Evolutionary conservation across 2,797 vertebrate genomes (phyloP), one percentile per base, ranked within the genome.

Genomic region (Carapus acus): DNA sequence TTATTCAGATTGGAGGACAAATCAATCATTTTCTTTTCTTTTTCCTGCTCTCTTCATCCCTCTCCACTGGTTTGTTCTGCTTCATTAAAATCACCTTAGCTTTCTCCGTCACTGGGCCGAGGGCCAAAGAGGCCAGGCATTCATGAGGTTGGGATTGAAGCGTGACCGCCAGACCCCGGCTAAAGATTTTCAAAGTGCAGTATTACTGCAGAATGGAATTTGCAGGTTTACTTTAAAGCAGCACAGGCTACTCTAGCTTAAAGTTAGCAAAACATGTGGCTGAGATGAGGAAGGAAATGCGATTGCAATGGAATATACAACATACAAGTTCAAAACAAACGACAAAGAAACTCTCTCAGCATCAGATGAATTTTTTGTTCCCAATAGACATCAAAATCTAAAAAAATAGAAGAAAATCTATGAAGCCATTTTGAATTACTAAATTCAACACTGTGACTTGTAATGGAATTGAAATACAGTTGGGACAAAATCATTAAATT

Each of bases 71-170:
- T 71, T 74, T 65, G 74, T 77, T 82, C 74, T 71, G 74, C 67
- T 65, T 73, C 71, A 75, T 77, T 76, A 77, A 78, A 74, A 63
- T 70, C 58, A 57, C 53, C 51, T 65, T 49, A 29, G 54, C 58
- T 69, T 31, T 64, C 54, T 41, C 14, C 48, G 53, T 41, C 6
- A 2, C 39, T 40, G 54, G 55, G 63, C 58, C 51, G 43, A 49
- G 47, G 49, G 49, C 76, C 65, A 71, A 14, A 43, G 71, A 55
- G 69, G 49, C 64, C 57, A 49, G 29, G 43, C 41, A 4, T 52
- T 69, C 77, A 78, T 70, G 73, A 74, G 62, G 67, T 69, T 67
- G 52, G 50, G 62, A 74, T 59, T 73, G 73, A 20, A 72, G 59
- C 49, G 43, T 72, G 75, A 79, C 40, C 3, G 6, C 54, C 49